Evolutionary conservation across 2,113 vertebrate species (phyloP).

Genomic region (Rhegmatorhina hoffmannsi): DNA sequence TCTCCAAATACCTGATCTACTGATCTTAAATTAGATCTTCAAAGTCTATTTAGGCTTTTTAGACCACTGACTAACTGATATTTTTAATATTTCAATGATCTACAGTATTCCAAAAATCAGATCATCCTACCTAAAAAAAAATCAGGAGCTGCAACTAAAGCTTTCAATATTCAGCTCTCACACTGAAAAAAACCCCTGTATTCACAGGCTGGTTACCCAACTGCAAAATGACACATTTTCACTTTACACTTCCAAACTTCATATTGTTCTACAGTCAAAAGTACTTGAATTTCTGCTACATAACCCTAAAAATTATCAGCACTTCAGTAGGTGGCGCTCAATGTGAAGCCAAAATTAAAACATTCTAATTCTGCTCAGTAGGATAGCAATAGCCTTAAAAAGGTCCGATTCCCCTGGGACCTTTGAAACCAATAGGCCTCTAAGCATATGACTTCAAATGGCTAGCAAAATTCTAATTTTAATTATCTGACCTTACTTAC

Average conservation of each 20-base stretch:
- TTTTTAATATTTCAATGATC: neutral
- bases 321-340: constrained; percentile 36
- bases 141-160: neutral
- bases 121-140: neutral
- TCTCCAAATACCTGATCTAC: neutral
- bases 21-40: neutral
- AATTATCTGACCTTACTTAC: neutral
- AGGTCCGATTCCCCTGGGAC: accelerated
- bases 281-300: neutral
- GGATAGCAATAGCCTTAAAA: neutral
- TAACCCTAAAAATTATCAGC: neutral
- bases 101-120: neutral
- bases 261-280: neutral
- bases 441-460: neutral
- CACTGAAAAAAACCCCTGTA: neutral
- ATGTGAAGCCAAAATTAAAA: neutral
- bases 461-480: neutral
- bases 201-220: neutral
- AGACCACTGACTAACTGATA: neutral
- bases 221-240: neutral
- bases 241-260: neutral
- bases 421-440: neutral
- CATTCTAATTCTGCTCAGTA: neutral
- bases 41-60: neutral
- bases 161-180: neutral